Conservation (phyloP, 2,797 vertebrate genomes). For the Semotilus atromaculatus region DNA sequence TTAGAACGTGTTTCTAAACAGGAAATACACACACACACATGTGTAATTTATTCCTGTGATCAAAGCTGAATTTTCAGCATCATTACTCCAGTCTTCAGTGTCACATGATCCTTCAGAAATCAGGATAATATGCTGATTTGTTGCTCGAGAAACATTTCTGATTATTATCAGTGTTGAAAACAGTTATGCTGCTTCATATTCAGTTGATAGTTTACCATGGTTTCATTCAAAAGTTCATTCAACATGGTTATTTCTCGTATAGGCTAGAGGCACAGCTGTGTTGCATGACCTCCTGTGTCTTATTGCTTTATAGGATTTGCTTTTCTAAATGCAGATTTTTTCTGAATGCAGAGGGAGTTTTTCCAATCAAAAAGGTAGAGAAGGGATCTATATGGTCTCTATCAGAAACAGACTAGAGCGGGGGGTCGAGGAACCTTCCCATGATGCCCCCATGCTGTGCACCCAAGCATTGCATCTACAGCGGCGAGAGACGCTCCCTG, state of each 20-base stretch:
- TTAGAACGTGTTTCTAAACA: not conserved
- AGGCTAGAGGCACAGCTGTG: not conserved
- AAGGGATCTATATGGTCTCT: not conserved
- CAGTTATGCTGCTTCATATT: not conserved
- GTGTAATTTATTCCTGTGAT: not conserved
- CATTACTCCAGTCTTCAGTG: not conserved
- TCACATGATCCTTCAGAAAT: not conserved
- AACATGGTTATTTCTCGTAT: not conserved
- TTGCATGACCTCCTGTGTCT: not conserved
- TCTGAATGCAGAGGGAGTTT: not conserved
- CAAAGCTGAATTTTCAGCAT: not conserved
- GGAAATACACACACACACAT: too few relatives aligned
- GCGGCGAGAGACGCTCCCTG: constrained; percentile 67
- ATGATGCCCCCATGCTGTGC: constrained; percentile 64
- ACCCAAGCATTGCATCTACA: constrained; percentile 55
- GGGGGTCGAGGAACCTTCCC: constrained; percentile 14
- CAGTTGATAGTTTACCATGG: too few relatives aligned
- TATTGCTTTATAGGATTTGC: not conserved
- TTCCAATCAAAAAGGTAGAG: not conserved
- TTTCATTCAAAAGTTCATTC: too few relatives aligned
- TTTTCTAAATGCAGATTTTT: too few relatives aligned
- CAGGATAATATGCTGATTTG: not conserved
- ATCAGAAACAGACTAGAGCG: constrained; percentile 39
- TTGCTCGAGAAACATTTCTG: not conserved
- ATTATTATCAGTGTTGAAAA: not conserved